Evolutionary conservation across 2,797 vertebrate genomes (phyloP).

Genomic region (Gastrophryne carolinensis): DNA sequence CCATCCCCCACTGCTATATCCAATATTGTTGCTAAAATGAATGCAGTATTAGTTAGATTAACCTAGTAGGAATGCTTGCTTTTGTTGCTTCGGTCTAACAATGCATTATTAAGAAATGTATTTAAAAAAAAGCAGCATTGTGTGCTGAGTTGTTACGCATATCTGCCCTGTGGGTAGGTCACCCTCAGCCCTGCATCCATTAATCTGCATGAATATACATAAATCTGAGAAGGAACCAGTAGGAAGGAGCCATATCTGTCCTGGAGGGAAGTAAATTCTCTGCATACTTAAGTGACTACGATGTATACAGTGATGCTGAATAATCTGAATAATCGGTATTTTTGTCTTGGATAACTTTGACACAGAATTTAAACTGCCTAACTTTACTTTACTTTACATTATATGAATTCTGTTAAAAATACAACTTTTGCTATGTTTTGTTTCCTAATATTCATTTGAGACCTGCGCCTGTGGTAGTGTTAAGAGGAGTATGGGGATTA

Average conservation of each 20-base stretch:
- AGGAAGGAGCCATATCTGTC: conserved; percentile 25
- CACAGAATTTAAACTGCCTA: neutral
- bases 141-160: neutral
- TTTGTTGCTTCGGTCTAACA: neutral
- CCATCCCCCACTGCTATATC: neutral
- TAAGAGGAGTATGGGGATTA: too few relatives aligned
- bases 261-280: conserved; percentile 28
- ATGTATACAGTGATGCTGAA: neutral
- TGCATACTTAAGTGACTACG: conserved; percentile 27
- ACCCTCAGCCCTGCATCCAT: conserved; percentile 17
- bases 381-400: too few relatives aligned
- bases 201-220: conserved; percentile 43
- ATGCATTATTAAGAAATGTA: conserved; percentile 42
- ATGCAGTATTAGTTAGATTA: neutral
- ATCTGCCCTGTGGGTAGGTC: conserved; percentile 44
- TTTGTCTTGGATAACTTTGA: neutral
- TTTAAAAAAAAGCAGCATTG: conserved; percentile 12
- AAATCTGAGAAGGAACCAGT: conserved; percentile 1
- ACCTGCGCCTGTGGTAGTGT: too few relatives aligned
- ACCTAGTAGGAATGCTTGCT: neutral
- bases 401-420: too few relatives aligned
- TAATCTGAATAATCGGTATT: neutral
- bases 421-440: too few relatives aligned
- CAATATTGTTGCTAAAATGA: conserved; percentile 11
- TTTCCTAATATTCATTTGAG: too few relatives aligned